These are phyloP conservation scores for Blomia tropicalis DNA, from an alignment of 2,888 invertebrate genomes.

Conservation along the genomic window DNA sequence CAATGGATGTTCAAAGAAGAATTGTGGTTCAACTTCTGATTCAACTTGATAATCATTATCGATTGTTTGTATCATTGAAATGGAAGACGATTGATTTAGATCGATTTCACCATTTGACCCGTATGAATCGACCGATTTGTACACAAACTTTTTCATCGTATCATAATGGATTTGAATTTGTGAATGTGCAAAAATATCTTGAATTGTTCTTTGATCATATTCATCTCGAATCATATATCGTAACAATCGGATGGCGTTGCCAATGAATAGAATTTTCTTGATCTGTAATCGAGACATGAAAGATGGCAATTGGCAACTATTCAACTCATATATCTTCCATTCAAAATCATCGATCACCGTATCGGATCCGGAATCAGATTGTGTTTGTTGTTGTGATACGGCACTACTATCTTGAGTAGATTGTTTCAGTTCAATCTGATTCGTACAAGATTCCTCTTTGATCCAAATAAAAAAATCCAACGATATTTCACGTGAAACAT, in stretches of 20 bases:
- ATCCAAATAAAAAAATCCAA: constrained; percentile 1
- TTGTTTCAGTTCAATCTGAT: background rate
- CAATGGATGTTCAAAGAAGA: constrained; percentile 9
- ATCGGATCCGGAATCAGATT: background rate
- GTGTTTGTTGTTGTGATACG: background rate
- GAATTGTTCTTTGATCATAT: background rate
- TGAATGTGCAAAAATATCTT: background rate
- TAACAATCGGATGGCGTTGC: constrained; percentile 7
- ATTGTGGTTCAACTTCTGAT: background rate
- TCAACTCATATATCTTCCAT: background rate
- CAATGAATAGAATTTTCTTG: background rate
- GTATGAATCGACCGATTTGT: background rate
- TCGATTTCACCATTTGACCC: background rate
- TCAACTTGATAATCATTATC: background rate
- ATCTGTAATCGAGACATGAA: background rate
- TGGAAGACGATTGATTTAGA: background rate
- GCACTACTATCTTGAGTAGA: background rate
- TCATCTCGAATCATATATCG: constrained; percentile 9
- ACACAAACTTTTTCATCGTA: background rate
- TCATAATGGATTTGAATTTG: constrained; percentile 5
- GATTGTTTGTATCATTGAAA: background rate
- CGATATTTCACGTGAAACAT: background rate
- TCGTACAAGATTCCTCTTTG: constrained; percentile 9
- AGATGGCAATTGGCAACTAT: background rate
- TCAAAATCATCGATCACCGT: background rate